Conservation (phyloP, 1,140 invertebrate species). For the Brachionus calyciflorus region DNA sequence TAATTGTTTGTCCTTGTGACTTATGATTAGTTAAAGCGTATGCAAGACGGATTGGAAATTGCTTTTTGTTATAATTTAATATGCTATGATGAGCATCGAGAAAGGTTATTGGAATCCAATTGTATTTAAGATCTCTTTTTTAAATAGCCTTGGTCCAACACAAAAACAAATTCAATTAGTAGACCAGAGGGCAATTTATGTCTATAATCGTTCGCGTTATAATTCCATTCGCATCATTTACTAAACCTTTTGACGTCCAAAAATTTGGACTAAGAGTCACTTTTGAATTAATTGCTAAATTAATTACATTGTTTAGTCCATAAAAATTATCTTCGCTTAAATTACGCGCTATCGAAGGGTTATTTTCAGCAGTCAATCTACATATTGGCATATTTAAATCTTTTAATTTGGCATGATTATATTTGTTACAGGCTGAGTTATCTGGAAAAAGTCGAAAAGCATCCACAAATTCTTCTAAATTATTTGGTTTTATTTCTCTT, state of each 20-base stretch:
- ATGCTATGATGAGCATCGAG: too few relatives aligned
- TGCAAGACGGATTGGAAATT: neutral
- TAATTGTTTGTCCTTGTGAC: neutral
- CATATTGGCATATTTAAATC: too few relatives aligned
- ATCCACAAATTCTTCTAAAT: neutral
- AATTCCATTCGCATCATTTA: neutral
- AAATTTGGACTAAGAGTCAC: too few relatives aligned
- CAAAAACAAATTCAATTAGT: conserved; percentile 1
- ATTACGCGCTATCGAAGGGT: too few relatives aligned
- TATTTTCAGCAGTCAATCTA: too few relatives aligned
- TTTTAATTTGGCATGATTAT: neutral
- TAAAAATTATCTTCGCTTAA: too few relatives aligned
- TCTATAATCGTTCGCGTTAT: neutral
- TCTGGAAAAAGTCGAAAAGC: neutral
- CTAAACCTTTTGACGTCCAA: too few relatives aligned
- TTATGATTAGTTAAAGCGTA: conserved; percentile 13
- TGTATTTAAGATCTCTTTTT: too few relatives aligned
- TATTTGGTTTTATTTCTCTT: conserved; percentile 5
- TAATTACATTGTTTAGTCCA: too few relatives aligned
- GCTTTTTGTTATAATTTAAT: too few relatives aligned
- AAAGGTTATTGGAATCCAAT: too few relatives aligned
- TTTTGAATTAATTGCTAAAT: too few relatives aligned
- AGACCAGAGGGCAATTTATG: neutral
- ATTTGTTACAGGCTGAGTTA: neutral
- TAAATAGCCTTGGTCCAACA: neutral